A percentile compares a stretch with the other conserved stretches of the same genome.
These are phyloP conservation scores for Pleuronectes platessa DNA, from an alignment of 2,113 vertebrate genomes.

Conservation along the genomic window DNA sequence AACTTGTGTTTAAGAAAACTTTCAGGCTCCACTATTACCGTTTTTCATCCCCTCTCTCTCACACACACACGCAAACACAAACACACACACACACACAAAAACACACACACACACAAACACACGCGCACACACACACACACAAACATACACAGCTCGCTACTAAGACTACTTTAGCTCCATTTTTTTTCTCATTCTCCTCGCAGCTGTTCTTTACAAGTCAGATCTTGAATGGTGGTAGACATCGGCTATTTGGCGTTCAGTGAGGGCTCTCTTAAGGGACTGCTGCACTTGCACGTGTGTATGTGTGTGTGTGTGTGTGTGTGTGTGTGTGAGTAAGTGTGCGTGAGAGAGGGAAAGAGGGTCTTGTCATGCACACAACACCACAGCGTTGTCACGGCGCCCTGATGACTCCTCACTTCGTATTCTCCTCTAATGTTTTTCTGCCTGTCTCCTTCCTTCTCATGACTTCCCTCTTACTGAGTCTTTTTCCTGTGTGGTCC, in stretches of 20 bases:
- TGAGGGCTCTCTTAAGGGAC: conserved; percentile 54
- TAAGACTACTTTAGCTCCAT: conserved; percentile 62
- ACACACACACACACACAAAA: no score
- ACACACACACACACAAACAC: no score
- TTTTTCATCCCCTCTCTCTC: no score
- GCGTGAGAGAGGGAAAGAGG: no score
- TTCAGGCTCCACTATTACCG: no score
- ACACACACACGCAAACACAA: no score
- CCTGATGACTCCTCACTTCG: conserved; percentile 31
- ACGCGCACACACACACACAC: no score
- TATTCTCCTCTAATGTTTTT: conserved; percentile 28
- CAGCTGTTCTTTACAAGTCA: conserved; percentile 65
- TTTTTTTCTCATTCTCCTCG: conserved; percentile 66
- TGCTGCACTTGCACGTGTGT: conserved; percentile 25
- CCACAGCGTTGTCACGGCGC: not conserved
- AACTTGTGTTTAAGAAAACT: no score
- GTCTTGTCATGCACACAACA: not conserved
- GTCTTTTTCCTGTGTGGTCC: conserved; percentile 63
- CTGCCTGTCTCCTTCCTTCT: conserved; percentile 50
- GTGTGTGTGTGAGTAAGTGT: not conserved
- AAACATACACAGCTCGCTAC: not conserved
- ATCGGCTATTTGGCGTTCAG: conserved; percentile 41
- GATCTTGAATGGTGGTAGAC: conserved; percentile 68
- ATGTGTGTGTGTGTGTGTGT: not conserved
- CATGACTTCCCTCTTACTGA: conserved; percentile 24